Evolutionary conservation across 1,140 invertebrate genomes (phyloP), one percentile per base, ranked within the genome.

Genomic region (Listronotus oregonensis): DNA sequence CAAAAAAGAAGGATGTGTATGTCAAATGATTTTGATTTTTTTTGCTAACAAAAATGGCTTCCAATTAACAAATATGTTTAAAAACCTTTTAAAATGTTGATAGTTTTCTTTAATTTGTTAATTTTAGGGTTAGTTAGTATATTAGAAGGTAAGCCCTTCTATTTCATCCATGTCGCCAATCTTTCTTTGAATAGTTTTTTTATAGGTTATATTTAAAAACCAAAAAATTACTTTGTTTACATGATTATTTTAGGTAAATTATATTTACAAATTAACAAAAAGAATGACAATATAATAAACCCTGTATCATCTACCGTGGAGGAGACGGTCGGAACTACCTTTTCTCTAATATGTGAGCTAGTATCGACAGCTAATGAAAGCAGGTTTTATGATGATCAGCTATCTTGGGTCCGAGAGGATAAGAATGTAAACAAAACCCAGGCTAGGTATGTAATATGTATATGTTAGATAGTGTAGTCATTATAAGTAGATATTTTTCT

Each of bases 341-440:
- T 77, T 57, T 73, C 74, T 12, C 52, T 77, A 59, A 57, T 70
- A 57, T 77, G 75, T 68, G 73, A 77, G 59, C 51, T 77, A 21
- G 72, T 74, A 27, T 66, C 62, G 34, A 66, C 67, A 10, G 55
- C 55, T n/a, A 66, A 66, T 52, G 64, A 73, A 63, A 65, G 40
- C 39, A 42, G 62, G 12, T 69, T 70, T 10, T 37, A 10, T 43
- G 75, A 77, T 69, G 73, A 73, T 43, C 65, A 75, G 27, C 63
- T 77, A 10, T 64, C 66, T 0, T 77, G 75, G 75, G 60, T 66
- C 3, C 69, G 68, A 55, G 58, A 64, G 46, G 55, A 69, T 8
- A 43, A 34, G 21, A 65, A 58, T 42, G 49, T 18, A 51, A 60
- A 47, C 40, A 57, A 27, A 51, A 66, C 5, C 34, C 64, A 39